Percentiles rank a stretch among this genome's conserved stretches.
These are phyloP conservation scores for Momotus momota DNA, from an alignment of 2,797 vertebrate species.

Conservation along the genomic window DNA sequence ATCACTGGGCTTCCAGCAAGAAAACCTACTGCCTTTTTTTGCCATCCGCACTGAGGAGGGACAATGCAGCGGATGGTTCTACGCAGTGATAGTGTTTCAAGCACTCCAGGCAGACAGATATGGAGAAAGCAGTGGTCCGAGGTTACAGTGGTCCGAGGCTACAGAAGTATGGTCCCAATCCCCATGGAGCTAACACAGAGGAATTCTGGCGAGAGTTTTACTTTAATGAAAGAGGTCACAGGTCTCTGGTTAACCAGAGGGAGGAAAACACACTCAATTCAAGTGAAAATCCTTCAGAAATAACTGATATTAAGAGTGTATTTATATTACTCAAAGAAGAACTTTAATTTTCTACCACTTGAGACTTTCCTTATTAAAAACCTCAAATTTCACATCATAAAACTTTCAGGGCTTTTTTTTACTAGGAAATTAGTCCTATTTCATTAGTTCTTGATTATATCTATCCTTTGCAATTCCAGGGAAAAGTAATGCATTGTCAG, in stretches of 20 bases:
- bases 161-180: fast-evolving
- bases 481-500: not conserved
- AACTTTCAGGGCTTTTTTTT: not conserved
- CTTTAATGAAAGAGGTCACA: not conserved
- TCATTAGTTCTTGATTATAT: not conserved
- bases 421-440: not conserved
- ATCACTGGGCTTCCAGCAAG: not conserved
- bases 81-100: not conserved
- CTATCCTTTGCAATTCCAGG: not conserved
- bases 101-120: not conserved
- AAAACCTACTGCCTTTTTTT: not conserved
- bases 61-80: not conserved
- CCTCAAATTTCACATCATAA: not conserved
- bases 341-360: not conserved
- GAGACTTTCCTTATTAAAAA: not conserved
- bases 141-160: not conserved
- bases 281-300: not conserved
- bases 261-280: not conserved
- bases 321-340: not conserved
- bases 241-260: not conserved
- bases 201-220: not conserved
- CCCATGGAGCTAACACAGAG: not conserved
- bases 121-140: not conserved
- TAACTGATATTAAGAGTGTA: not conserved
- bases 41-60: not conserved